Base-by-base conservation (phyloP, 2,888 invertebrate species). In the Mayetiola destructor region DNA sequence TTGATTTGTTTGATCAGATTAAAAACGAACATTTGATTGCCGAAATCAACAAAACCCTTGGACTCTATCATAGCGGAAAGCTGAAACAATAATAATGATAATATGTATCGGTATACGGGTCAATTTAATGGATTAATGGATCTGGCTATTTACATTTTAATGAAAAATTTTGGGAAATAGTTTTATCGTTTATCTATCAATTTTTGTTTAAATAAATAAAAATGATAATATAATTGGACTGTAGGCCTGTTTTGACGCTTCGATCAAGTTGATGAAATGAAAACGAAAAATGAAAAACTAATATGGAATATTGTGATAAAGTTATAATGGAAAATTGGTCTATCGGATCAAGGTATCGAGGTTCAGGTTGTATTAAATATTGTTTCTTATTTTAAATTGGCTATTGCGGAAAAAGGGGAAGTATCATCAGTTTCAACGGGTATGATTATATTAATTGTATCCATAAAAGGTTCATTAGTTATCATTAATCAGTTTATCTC, bases 361-460 rank as follows among this genome's bases (percentile, higher is more conserved):
- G 48, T 48, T 48, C 48, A 48, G 48, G 48, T 48, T 48, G n/a
- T 27, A 20, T 48, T 23, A 27, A n/a, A 16, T 48, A 20, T 48
- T 27, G 14, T n/a, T n/a, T n/a, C 3, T 27, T 42, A 23, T 42
- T 3, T 21, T 16, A 9, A 48, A 8, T 27, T 48, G 48, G 48
- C 48, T 48, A 48, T 48, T 48, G 48, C 27, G n/a, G n/a, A n/a
- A n/a, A n/a, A n/a, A n/a, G n/a, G n/a, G n/a, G n/a, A n/a, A n/a
- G n/a, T n/a, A n/a, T n/a, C n/a, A n/a, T n/a, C n/a, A n/a, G n/a
- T n/a, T n/a, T n/a, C n/a, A n/a, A n/a, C n/a, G n/a, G n/a, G n/a
- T n/a, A n/a, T n/a, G n/a, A n/a, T n/a, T n/a, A n/a, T n/a, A n/a
- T n/a, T n/a, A n/a, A n/a, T n/a, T n/a, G n/a, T n/a, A n/a, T n/a